Evolutionary conservation across 23 tunicate genomes (phyloP).

Genomic region (Halocynthia roretzi): DNA sequence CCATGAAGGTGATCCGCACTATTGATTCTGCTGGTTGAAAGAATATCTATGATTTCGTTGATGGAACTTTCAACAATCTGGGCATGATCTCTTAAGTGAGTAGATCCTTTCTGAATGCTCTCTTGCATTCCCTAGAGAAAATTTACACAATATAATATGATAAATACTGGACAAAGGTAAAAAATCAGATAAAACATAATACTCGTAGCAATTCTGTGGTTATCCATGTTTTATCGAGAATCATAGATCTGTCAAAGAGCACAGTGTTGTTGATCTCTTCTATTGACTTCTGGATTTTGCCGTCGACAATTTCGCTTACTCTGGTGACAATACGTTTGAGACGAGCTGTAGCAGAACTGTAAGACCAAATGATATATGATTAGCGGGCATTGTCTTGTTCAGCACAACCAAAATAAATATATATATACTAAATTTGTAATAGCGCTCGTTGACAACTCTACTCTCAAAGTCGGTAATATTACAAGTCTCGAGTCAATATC

Average conservation of each 20-base stretch:
- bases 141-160: background rate
- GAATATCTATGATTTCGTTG: constrained; percentile 64
- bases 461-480: no score
- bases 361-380: background rate
- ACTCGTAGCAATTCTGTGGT: constrained; percentile 38
- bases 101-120: constrained; percentile 16
- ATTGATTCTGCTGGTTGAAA: constrained; percentile 61
- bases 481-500: no score
- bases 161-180: background rate
- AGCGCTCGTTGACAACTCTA: no score
- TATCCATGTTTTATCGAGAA: constrained; percentile 60
- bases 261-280: constrained; percentile 17
- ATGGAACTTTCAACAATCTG: constrained; percentile 42
- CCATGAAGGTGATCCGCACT: constrained; percentile 61
- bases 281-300: constrained; percentile 48
- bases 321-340: constrained; percentile 52
- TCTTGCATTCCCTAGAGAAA: constrained; percentile 42
- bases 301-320: constrained; percentile 46
- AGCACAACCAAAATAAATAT: no score
- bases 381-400: background rate
- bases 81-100: constrained; percentile 30
- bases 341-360: constrained; percentile 58
- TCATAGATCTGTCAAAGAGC: constrained; percentile 43
- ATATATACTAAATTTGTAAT: no score
- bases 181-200: background rate